Evolutionary conservation across 2,113 vertebrate genomes (phyloP).

Genomic region (Pristiophorus japonicus): DNA sequence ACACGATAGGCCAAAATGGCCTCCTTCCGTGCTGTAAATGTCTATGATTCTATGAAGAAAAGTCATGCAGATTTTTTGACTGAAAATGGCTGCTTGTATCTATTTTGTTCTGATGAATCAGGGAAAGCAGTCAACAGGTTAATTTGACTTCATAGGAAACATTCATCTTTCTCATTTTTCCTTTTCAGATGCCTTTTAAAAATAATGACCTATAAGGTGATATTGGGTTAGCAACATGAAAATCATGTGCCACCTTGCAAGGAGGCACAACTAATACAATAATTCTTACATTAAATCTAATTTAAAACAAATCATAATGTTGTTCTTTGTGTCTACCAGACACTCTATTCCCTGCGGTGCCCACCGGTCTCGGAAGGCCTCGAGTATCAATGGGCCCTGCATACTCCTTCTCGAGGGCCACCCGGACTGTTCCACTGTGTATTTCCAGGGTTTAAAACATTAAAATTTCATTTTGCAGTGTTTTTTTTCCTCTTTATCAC

Average conservation of each 20-base stretch:
- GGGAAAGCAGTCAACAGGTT: background rate
- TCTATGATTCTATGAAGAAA: too few relatives aligned
- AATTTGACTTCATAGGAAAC: background rate
- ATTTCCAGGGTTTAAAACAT: background rate
- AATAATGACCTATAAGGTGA: background rate
- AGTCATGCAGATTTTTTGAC: background rate
- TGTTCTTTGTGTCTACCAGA: background rate
- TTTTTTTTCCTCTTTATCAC: background rate
- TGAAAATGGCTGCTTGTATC: background rate
- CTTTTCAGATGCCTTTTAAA: background rate
- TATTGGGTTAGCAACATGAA: background rate
- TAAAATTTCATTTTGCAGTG: background rate
- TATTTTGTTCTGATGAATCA: background rate
- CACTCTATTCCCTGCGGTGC: background rate
- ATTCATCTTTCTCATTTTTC: background rate
- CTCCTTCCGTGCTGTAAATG: too few relatives aligned
- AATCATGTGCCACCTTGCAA: background rate
- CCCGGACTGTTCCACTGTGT: background rate
- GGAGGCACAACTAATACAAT: background rate
- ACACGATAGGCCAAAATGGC: too few relatives aligned
- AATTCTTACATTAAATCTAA: background rate
- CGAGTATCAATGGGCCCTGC: background rate
- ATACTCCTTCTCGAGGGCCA: background rate
- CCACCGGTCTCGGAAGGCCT: background rate
- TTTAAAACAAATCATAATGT: background rate